Evolutionary conservation across 2,797 vertebrate species (phyloP).

Genomic region (Typhlichthys eigenmanni): DNA sequence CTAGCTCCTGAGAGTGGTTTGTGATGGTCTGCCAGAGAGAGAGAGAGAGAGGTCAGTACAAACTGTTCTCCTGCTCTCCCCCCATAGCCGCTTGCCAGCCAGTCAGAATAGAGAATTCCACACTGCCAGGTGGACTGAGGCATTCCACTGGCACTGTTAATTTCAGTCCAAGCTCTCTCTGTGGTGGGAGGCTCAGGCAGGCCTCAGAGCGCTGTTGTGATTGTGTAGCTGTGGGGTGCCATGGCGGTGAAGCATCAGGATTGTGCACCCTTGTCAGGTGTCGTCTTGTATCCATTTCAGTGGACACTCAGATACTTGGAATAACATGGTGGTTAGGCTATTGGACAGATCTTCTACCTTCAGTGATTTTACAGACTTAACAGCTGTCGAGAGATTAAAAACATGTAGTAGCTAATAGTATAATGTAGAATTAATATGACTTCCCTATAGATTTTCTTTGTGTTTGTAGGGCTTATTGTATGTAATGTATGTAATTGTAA

Average conservation of each 20-base stretch:
- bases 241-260: background rate
- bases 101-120: constrained; percentile 46
- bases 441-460: too few relatives aligned
- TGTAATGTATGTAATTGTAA: too few relatives aligned
- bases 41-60: constrained; percentile 60
- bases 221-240: constrained; percentile 22
- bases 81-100: constrained; percentile 46
- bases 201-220: constrained; percentile 12
- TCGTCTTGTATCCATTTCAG: background rate
- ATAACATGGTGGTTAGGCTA: too few relatives aligned
- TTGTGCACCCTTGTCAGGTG: background rate
- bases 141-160: constrained; percentile 45
- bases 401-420: too few relatives aligned
- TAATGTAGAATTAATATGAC: too few relatives aligned
- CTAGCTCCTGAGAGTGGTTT: constrained; percentile 36
- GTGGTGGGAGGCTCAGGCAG: constrained; percentile 5
- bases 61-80: constrained; percentile 55
- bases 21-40: constrained; percentile 44
- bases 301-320: background rate
- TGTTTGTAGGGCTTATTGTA: too few relatives aligned
- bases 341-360: too few relatives aligned
- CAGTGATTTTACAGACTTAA: too few relatives aligned
- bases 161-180: constrained; percentile 32
- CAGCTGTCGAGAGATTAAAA: too few relatives aligned
- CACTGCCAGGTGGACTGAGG: constrained; percentile 56